Evolutionary conservation across 2,888 invertebrate species (phyloP).

Genomic region (Drosophila longiperda): DNA sequence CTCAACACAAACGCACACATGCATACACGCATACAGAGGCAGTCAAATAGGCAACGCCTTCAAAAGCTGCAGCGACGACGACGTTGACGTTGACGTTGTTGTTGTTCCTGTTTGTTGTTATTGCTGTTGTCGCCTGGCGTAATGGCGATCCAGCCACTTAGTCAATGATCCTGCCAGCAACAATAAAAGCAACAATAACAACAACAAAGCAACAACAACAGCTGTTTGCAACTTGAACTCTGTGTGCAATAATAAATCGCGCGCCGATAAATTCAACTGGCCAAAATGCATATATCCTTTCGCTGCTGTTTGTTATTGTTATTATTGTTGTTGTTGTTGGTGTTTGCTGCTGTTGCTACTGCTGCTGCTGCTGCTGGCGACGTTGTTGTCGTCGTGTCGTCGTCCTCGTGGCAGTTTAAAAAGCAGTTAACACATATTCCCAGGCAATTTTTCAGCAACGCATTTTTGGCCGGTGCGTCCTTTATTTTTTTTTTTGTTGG

Average conservation of each 20-base stretch:
- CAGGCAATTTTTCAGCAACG: conserved; percentile 83
- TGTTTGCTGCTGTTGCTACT: conserved; percentile 8
- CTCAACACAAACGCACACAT: conserved; percentile 32
- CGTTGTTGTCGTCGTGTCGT: conserved; percentile 72
- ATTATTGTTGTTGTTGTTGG: conserved; percentile 27
- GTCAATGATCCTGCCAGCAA: conserved; percentile 66
- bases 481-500: conserved; percentile 25
- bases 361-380: conserved; percentile 25
- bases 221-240: conserved; percentile 54
- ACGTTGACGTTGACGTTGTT: conserved; percentile 15
- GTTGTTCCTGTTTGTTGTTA: neutral
- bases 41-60: conserved; percentile 82
- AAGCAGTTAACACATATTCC: conserved; percentile 85
- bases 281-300: conserved; percentile 72
- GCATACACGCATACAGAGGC: conserved; percentile 38
- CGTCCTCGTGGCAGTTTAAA: conserved; percentile 83
- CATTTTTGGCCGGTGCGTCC: conserved; percentile 73
- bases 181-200: conserved; percentile 16
- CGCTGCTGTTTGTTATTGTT: conserved; percentile 31
- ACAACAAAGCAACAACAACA: conserved; percentile 48
- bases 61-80: conserved; percentile 70
- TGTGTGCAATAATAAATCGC: conserved; percentile 64
- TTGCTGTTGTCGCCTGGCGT: conserved; percentile 26
- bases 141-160: conserved; percentile 74
- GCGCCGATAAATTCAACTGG: conserved; percentile 68